Percentiles rank a stretch among this genome's conserved stretches.
Evolutionary conservation across 2,113 vertebrate species (phyloP).

Genomic region (Phaethornis superciliosus): DNA sequence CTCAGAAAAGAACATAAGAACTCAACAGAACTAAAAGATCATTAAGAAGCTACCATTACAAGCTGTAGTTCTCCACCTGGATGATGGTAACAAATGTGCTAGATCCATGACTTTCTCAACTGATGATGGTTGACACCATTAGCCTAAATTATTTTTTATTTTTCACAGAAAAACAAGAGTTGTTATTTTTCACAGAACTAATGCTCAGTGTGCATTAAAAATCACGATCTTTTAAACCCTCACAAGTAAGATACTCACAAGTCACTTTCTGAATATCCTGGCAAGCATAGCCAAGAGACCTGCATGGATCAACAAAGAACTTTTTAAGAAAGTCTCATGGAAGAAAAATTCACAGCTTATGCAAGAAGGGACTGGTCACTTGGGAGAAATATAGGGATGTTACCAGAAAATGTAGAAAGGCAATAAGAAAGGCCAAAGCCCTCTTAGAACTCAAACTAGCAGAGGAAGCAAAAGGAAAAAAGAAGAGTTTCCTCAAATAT

Average conservation of each 20-base stretch:
- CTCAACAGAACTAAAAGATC: neutral
- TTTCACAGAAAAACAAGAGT: neutral
- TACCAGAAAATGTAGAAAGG: too few relatives aligned
- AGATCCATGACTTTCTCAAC: neutral
- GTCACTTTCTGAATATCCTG: neutral
- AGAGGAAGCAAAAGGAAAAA: too few relatives aligned
- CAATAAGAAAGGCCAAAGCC: too few relatives aligned
- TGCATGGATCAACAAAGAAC: too few relatives aligned
- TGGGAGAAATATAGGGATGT: too few relatives aligned
- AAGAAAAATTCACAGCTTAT: too few relatives aligned
- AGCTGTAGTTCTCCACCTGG: neutral
- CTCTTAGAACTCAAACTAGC: too few relatives aligned
- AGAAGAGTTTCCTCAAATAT: too few relatives aligned
- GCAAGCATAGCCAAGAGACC: neutral
- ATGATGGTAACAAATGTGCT: neutral
- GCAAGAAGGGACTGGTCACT: too few relatives aligned
- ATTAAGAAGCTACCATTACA: slow-evolving; percentile 23
- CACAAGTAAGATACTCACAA: neutral
- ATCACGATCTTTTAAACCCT: slow-evolving; percentile 15
- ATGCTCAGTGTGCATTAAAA: neutral
- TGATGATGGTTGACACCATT: neutral
- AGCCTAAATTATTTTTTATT: neutral
- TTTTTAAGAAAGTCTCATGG: too few relatives aligned
- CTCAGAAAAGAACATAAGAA: slow-evolving; percentile 1
- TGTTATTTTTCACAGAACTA: neutral